Evolutionary conservation across 2,113 vertebrate genomes (phyloP), one percentile per base, ranked within the genome.

Genomic region (Podarcis raffonei): DNA sequence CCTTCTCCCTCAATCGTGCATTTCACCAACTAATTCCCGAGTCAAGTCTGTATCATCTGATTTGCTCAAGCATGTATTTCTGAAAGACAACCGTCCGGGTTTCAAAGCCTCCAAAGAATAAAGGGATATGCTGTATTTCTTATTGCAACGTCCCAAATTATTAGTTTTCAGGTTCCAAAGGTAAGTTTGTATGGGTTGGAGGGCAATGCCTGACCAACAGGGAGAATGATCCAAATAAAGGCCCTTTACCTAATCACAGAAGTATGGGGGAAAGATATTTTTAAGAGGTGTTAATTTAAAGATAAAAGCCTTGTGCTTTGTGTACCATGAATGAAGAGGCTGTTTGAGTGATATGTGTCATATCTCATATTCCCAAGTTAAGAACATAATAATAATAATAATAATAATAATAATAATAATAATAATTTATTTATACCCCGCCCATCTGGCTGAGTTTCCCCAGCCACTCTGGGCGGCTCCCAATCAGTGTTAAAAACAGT

Each of bases 21-120:
- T 86, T 57, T 42, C 74, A 76, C 72, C 72, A 59, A 11, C 72
- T 85, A 75, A 85, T 85, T 85, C 53, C 84, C 65, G 71, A 85
- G 53, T 62, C n/a, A 75, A 76, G 53, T 18, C 48, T 25, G 23
- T 39, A 85, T 62, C 71, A 75, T 75, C n/a, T 39, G 72, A 76
- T 85, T 76, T 85, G 84, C 32, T 85, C 12, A 76, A 76, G 53
- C 53, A 39, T 62, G 72, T 30, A 65, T 62, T 65, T 85, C 35
- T 76, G 53, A 85, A 77, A 65, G 11, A 25, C 6, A 82, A n/a
- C 66, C 6, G 48, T 35, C 42, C 32, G 11, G 22, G 30, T 25
- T 81, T 81, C 32, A 65, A 83, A 75, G 35, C n/a, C 57, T 65
- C 27, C 79, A 75, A 76, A 75, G 86, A 37, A 85, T 69, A 88